Evolutionary conservation across 53 echinoderm and acorn worm genomes (phyloP), one percentile per base, ranked within the genome.

Genomic region (Luidia sarsii): DNA sequence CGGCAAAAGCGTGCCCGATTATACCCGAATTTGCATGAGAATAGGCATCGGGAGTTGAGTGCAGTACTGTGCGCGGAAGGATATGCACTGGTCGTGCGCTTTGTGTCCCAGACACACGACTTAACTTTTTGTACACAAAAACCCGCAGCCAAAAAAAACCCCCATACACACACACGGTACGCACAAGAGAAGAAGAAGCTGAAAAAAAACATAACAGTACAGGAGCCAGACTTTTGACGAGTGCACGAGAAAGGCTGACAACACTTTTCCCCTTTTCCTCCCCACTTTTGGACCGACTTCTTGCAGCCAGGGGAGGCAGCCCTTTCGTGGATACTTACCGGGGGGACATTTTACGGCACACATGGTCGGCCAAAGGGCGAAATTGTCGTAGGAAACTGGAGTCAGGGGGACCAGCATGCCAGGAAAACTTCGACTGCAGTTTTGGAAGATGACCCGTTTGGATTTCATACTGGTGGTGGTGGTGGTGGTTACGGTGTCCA

Each of bases 51-150:
- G 48, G 30, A 77, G 77, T 62, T 77, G 62, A 77, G 77, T 29
- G 61, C 62, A 28, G 34, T 48, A 77, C 77, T 77, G 32, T 27
- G 34, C 56, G 86, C 86, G 86, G 86, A 86, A 30, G 77, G 86
- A 86, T 86, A 77, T 77, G 39, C 66, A 34, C 32, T 41, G 79
- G 57, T 73, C 73, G 86, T 55, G 77, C 41, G 73, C 54, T 66
- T 77, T 86, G 77, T 68, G 68, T 77, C 48, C 59, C 53, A 51
- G 74, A 27, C 86, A 79, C 86, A 86, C 86, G 79, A 86, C 86
- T 74, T 73, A 86, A 86, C 77, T 86, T 86, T 85, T 50, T 63
- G 50, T 61, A 45, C 45, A 74, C 74, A 55, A 38, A 57, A 25
- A 55, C 71, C n/a, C n/a, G n/a, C n/a, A n/a, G n/a, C n/a, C n/a